Evolutionary conservation across 2,113 vertebrate species (phyloP).

Genomic region (Muntiacus reevesi): DNA sequence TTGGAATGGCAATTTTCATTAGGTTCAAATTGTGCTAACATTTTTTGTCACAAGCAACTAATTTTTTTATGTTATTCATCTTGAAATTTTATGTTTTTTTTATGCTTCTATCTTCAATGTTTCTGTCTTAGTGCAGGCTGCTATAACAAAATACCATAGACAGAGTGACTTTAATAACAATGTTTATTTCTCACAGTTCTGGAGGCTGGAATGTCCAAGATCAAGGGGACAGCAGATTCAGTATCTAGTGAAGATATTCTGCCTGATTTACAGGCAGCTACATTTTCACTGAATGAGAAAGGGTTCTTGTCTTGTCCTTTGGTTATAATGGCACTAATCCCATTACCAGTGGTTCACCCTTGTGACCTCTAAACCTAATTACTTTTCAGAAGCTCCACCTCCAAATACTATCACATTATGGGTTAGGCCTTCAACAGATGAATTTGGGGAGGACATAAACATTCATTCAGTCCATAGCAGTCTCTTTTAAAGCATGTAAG

Average conservation of each 20-base stretch:
- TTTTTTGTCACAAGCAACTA: neutral
- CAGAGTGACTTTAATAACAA: neutral
- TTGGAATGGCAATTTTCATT: neutral
- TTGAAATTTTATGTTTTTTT: neutral
- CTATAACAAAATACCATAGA: neutral
- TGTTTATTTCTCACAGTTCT: neutral
- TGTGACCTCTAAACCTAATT: neutral
- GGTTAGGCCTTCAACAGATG: neutral
- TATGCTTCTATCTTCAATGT: neutral
- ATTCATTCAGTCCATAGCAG: neutral
- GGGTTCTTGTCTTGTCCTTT: neutral
- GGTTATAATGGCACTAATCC: neutral
- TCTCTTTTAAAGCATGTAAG: neutral
- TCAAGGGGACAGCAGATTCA: neutral
- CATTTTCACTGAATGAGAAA: neutral
- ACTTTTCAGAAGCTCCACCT: neutral
- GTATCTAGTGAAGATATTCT: neutral
- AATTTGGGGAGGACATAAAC: neutral
- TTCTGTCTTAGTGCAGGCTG: neutral
- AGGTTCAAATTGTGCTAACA: neutral
- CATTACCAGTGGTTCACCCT: neutral
- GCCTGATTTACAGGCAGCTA: neutral
- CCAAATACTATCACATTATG: neutral
- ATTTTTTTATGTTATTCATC: neutral
- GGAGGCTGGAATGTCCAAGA: neutral